Evolutionary conservation across 2,888 invertebrate species (phyloP), one percentile per base, ranked within the genome.

Genomic region (Apamea epomidion): DNA sequence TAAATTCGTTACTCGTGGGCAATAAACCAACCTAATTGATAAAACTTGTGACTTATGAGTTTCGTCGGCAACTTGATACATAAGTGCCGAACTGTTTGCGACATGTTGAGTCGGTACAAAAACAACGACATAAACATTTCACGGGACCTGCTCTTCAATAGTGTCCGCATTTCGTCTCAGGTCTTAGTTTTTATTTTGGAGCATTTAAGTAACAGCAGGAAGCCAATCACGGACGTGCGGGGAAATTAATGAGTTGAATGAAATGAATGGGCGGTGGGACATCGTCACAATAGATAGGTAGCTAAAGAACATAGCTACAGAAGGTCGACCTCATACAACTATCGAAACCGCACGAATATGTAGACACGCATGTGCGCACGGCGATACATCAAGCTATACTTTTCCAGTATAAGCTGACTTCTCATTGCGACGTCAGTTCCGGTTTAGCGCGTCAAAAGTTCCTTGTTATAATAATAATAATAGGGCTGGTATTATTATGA

Each of bases 191-290:
- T 69, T 67, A 76, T 71, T 83, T 74, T 81, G 70, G 65, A 82
- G 77, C 86, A 68, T 80, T 86, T 71, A 80, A 73, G 80, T 76
- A 81, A 75, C 82, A 81, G 84, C 88, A 84, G 88, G 87, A 86
- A 90, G 80, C 58, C 77, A 83, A 84, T 86, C 58, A 58, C n/a
- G 69, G 78, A 70, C 71, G 69, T 80, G 78, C 80, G 81, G 77
- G 74, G 71, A 81, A 85, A 68, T 84, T 83, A 89, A 89, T 90
- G 88, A 89, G 70, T 89, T 89, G 88, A 86, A 89, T 88, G 82
- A 90, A 76, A 86, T 86, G 78, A 87, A 89, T 89, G 86, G 68
- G 58, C 64, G 48, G 78, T 67, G 74, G 58, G 76, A 81, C 70
- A 45, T 58, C 72, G 73, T 69, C 79, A 54, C 84, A 69, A 58